A percentile compares a stretch with the other conserved stretches of the same genome.
phyloP scores from a whole-genome alignment of 1,140 invertebrate species.

The Oryctes rhinoceros region DNA sequence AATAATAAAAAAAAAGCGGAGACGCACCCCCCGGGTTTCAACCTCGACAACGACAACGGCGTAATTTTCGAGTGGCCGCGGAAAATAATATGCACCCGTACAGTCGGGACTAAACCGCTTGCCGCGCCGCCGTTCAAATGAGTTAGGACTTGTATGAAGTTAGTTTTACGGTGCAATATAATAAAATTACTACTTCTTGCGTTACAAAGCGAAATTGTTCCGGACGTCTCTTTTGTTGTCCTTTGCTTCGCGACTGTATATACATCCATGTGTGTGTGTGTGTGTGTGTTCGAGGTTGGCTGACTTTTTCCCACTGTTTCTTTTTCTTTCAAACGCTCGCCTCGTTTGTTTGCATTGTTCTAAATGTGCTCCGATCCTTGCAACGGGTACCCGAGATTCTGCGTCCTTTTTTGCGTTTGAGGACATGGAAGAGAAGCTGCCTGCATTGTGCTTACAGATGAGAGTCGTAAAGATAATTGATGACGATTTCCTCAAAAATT shows the following conservation, averaged over 20 bases:
- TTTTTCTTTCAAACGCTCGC: conserved; percentile 5
- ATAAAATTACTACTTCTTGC: conserved; percentile 25
- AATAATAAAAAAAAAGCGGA: background rate
- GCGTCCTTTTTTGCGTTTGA: background rate
- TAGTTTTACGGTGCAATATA: background rate
- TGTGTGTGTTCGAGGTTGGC: background rate
- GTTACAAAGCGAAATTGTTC: conserved; percentile 24
- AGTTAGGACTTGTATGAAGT: conserved; percentile 13
- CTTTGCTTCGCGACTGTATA: background rate
- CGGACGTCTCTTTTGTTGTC: conserved; percentile 14
- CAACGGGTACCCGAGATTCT: conserved; percentile 23
- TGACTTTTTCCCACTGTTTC: conserved; percentile 12
- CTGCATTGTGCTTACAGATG: conserved; percentile 31
- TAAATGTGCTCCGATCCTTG: conserved; percentile 21
- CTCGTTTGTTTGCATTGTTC: conserved; percentile 19
- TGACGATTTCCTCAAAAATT: conserved; percentile 37
- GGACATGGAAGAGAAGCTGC: conserved; percentile 22
- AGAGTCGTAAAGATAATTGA: conserved; percentile 36
- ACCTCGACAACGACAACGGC: background rate
- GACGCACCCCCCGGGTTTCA: background rate
- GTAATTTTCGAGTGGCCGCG: background rate
- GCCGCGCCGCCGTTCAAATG: background rate
- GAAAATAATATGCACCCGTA: background rate
- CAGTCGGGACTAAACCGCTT: background rate
- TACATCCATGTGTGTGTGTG: background rate